Percentiles rank a stretch among this genome's conserved stretches.
These are phyloP conservation scores for Malurus cyaneus DNA, from an alignment of 2,113 vertebrate genomes.

Conservation along the genomic window DNA sequence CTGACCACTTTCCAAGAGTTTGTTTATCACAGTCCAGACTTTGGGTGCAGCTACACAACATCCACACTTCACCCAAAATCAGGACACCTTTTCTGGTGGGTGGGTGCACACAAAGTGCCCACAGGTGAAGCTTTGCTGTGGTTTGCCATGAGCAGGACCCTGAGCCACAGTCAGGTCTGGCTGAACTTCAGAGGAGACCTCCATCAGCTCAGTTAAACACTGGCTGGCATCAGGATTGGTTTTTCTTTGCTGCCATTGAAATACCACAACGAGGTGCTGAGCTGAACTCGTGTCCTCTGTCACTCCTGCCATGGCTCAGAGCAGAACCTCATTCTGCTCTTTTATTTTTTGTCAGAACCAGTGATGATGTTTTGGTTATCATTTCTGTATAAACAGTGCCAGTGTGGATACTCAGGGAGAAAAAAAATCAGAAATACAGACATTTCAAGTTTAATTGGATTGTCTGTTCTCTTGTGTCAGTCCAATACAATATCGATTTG, in stretches of 20 bases:
- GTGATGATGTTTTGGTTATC: background rate
- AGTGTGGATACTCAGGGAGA: background rate
- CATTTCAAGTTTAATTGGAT: background rate
- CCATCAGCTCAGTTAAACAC: background rate
- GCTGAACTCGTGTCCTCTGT: background rate
- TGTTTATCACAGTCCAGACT: background rate
- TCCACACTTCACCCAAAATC: background rate
- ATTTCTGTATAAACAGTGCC: no score
- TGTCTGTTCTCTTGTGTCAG: background rate
- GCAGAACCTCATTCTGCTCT: background rate
- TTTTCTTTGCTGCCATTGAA: background rate
- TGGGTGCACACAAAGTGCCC: background rate
- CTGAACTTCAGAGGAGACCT: background rate
- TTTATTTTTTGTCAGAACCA: background rate
- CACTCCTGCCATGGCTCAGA: background rate
- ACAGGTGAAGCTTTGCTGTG: background rate
- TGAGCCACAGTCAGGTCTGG: background rate
- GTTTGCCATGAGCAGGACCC: background rate
- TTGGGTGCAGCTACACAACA: background rate
- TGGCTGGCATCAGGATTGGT: background rate
- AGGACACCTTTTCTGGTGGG: background rate
- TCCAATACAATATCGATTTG: background rate
- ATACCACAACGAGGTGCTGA: background rate
- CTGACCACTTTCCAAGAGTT: background rate
- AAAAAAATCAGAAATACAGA: background rate